Conservation (phyloP, 2,797 vertebrate genomes). For the Vireo griseus region DNA sequence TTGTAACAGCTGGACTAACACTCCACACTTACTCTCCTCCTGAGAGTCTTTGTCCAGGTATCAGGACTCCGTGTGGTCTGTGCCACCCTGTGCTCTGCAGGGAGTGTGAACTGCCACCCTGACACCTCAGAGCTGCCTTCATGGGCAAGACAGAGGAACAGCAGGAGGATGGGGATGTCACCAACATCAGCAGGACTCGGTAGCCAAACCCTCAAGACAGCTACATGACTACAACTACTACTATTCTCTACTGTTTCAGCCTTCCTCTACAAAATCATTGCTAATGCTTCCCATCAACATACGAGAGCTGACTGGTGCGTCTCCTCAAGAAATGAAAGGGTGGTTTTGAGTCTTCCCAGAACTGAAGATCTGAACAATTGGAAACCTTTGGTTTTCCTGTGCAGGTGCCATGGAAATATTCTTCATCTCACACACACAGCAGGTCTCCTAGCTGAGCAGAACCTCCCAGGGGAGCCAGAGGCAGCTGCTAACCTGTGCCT, state of each 20-base stretch:
- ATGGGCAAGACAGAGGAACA: neutral
- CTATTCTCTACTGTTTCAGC: neutral
- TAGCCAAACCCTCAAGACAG: neutral
- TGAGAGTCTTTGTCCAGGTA: neutral
- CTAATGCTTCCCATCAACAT: neutral
- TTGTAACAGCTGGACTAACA: neutral
- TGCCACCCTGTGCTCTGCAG: neutral
- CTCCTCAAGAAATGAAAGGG: neutral
- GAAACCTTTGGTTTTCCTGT: neutral
- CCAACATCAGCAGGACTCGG: neutral
- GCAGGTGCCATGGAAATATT: neutral
- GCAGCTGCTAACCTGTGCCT: neutral
- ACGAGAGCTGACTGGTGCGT: neutral
- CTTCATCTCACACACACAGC: neutral
- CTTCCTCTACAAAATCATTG: neutral
- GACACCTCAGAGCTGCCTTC: neutral
- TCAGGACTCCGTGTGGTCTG: accelerated
- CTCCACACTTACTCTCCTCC: neutral
- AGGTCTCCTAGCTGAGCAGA: neutral
- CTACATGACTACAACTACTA: neutral
- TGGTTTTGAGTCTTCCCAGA: neutral
- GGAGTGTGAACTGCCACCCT: accelerated
- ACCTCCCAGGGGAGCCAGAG: neutral
- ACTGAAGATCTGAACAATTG: neutral
- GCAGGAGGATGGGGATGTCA: neutral